phyloP scores from a whole-genome alignment of 35 echinoderm and acorn worm species.

The Patiria miniata region DNA sequence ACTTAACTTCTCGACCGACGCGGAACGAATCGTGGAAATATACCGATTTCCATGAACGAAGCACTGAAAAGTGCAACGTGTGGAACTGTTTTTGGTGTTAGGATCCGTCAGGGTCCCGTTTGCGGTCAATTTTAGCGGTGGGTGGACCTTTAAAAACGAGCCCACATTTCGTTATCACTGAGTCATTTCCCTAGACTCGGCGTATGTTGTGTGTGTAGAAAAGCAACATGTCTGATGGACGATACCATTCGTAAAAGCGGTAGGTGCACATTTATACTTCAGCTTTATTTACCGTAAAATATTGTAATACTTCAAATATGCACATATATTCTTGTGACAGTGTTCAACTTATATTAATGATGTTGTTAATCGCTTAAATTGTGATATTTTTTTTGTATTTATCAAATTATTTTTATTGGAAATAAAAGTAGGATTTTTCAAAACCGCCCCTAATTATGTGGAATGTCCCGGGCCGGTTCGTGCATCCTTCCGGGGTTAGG shows the following conservation, averaged over 20 bases:
- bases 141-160: not conserved
- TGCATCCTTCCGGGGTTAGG: not conserved
- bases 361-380: not conserved
- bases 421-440: not conserved
- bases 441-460: not conserved
- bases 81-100: no score
- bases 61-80: no score
- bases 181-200: constrained; percentile 33
- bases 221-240: constrained; percentile 50
- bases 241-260: constrained; percentile 28
- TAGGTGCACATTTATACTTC: not conserved
- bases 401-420: no score
- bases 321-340: not conserved
- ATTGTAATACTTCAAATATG: not conserved
- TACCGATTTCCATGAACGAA: no score
- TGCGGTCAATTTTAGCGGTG: no score
- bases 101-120: no score
- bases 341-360: not conserved
- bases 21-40: no score
- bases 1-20: no score
- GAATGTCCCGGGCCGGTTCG: not conserved
- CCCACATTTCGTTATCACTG: constrained; percentile 23
- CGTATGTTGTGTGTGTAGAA: not conserved
- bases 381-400: no score
- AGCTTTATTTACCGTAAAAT: no score